Evolutionary conservation across 2,888 invertebrate genomes (phyloP), one percentile per base, ranked within the genome.

Genomic region (Sepioteuthis lessoniana): DNA sequence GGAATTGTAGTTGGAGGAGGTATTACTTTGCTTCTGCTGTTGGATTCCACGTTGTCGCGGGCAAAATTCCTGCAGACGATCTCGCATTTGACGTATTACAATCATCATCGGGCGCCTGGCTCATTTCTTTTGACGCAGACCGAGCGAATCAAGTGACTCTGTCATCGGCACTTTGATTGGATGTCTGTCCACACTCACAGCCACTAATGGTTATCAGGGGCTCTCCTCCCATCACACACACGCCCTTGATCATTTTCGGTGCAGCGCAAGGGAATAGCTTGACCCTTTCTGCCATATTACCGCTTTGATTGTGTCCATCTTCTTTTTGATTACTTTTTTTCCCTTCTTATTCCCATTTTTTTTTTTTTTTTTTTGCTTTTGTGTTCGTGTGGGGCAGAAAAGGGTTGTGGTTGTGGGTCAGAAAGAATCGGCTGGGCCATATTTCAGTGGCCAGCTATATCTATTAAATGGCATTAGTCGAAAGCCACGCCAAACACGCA

Each of bases 81-180:
- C n/a, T 31, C n/a, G n/a, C 76, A 76, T 76, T 76, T 76, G n/a
- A n/a, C n/a, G n/a, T 76, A 76, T 76, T 76, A 76, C 76, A n/a
- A n/a, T n/a, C 16, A 76, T 76, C 76, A 76, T n/a, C 76, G n/a
- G n/a, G 76, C n/a, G 76, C n/a, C 76, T 35, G 76, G 16, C n/a
- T 76, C 76, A 76, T 76, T 76, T n/a, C 76, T 76, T 76, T 10
- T 76, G 76, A 76, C 76, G 76, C 13, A 76, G 76, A n/a, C 76
- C 76, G 16, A 10, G 16, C 76, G 76, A 76, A 76, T 76, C 76
- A 76, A 76, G 76, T 76, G n/a, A 76, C 76, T n/a, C 76, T 76
- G n/a, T 76, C 76, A 76, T n/a, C 76, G n/a, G n/a, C 76, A n/a
- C 76, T 76, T 76, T 76, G 76, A 76, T 76, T 76, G n/a, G 76